Evolutionary conservation across 2,113 vertebrate genomes (phyloP), one percentile per base, ranked within the genome.

Genomic region (Cheirogaleus medius): DNA sequence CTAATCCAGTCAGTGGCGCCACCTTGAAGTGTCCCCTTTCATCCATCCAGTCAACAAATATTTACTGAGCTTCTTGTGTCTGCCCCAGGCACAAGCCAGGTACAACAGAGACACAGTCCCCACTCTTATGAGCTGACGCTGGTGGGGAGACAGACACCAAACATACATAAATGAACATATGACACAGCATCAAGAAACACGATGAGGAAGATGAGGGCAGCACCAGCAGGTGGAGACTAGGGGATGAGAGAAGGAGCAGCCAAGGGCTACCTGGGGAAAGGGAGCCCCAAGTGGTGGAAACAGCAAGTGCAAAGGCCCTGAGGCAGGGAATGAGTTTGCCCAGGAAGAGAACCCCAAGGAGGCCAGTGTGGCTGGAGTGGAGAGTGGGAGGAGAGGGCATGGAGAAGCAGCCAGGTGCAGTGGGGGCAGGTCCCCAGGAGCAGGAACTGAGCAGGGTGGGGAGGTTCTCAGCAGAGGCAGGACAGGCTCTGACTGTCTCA

Each of bases 151-250:
- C 14, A 69, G 87, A 17, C 39, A 64, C 71, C 34, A 29, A 68
- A n/a, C 34, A 56, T 7, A 4, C 42, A 1, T 2, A 7, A 20
- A 47, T 25, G 69, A 56, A 42, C 54, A 44, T 3, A 23, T 4
- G 34, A 27, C 27, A 34, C 7, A 5, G 3, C 18, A 10, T n/a
- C 54, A 29, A 52, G 27, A 78, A 12, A 25, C 74, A 21, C 18
- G 0, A 32, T 4, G 15, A 32, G 12, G 39, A 47, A 52, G 29
- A 58, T 8, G 3, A 49, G 58, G 25, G 47, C 10, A 1, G 27
- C 71, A 4, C 0, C 0, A 27, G 47, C 27, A 25, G 80, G 15
- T 3, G 39, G 25, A 20, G 32, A 27, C 7, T 11, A 63, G 32
- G 8, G 8, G 21, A 60, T 20, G 10, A 13, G 84, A n/a, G 44